phyloP scores from a whole-genome alignment of 2,888 invertebrate genomes.

The Lordiphosa fenestrarum region DNA sequence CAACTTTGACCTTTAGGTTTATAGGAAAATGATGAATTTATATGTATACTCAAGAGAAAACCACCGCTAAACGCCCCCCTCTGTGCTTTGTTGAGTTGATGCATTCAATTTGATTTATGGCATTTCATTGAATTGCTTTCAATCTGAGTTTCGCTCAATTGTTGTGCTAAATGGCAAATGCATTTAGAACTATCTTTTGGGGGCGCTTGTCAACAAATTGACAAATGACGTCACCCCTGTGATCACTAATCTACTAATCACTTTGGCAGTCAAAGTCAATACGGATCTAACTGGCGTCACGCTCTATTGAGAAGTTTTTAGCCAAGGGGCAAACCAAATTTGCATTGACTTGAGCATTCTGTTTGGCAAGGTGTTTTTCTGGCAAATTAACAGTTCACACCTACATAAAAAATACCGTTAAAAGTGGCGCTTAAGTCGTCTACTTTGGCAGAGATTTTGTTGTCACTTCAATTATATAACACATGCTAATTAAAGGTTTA shows the following conservation, averaged over 20 bases:
- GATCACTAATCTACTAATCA: conserved; percentile 10
- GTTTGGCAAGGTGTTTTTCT: conserved; percentile 8
- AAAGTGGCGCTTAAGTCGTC: conserved; percentile 11
- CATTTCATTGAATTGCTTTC: conserved; percentile 53
- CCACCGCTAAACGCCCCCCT: conserved; percentile 2
- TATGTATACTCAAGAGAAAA: background rate
- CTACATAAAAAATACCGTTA: conserved; percentile 9
- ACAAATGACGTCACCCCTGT: conserved; percentile 64
- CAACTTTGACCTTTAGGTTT: conserved; percentile 30
- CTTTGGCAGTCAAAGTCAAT: conserved; percentile 6
- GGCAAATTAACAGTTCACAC: conserved; percentile 43
- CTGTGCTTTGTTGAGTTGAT: conserved; percentile 1
- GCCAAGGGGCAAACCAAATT: background rate
- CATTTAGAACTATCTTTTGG: conserved; percentile 45
- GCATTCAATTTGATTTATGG: conserved; percentile 33
- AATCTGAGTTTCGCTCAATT: conserved; percentile 40
- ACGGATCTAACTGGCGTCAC: conserved; percentile 23
- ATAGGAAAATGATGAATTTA: too few relatives aligned
- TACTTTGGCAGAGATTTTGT: conserved; percentile 4
- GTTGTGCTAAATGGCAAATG: conserved; percentile 45
- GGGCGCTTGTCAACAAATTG: conserved; percentile 51
- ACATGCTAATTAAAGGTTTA: conserved; percentile 42
- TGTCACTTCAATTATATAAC: conserved; percentile 38
- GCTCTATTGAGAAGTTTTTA: conserved; percentile 7
- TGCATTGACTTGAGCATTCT: conserved; percentile 10